Percentiles rank a stretch among this genome's conserved stretches.
Evolutionary conservation across 2,888 invertebrate genomes (phyloP).

Genomic region (Alviniconcha strummeri): DNA sequence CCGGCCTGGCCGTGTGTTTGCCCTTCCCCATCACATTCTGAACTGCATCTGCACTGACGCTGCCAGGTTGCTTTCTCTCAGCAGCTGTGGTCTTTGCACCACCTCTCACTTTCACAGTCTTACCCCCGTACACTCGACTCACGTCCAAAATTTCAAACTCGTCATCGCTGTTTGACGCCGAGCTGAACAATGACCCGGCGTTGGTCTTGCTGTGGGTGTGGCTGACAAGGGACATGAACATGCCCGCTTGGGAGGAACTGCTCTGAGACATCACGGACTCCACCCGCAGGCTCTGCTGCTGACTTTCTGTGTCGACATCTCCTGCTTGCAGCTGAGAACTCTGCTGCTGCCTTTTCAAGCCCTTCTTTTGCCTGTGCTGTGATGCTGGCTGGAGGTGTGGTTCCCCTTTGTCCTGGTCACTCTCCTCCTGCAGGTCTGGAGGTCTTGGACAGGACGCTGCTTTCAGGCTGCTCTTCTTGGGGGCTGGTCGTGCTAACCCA

Average conservation of each 20-base stretch:
- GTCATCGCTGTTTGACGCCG: slow-evolving; percentile 19
- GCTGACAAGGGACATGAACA: slow-evolving; percentile 22
- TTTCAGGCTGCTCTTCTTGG: background rate
- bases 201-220: background rate
- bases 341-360: background rate
- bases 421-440: background rate
- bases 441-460: background rate
- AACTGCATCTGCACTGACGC: no score
- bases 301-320: no score
- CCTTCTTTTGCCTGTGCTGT: background rate
- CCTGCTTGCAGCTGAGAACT: no score
- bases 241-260: slow-evolving; percentile 19
- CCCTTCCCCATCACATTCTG: no score
- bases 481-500: background rate
- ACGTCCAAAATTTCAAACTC: slow-evolving; percentile 23
- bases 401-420: background rate
- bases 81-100: background rate
- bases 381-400: no score
- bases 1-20: no score
- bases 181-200: background rate
- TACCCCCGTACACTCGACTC: slow-evolving; percentile 1
- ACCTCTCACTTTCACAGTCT: background rate
- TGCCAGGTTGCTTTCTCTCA: background rate
- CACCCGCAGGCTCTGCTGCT: background rate
- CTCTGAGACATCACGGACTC: background rate